Conservation (phyloP, 2,888 invertebrate species). For the Lucinisca nassula region DNA sequence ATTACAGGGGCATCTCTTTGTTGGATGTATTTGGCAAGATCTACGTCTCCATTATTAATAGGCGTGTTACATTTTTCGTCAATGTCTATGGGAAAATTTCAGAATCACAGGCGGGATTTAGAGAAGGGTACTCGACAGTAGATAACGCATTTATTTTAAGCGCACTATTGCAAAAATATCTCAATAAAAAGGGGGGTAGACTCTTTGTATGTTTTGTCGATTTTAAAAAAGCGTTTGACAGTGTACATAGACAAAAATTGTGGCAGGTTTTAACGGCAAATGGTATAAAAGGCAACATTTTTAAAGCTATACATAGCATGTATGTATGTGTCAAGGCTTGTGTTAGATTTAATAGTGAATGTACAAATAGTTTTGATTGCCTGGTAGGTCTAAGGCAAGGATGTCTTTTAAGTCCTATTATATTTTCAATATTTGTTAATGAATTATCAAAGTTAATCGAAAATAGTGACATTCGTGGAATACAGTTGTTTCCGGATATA, state of each 20-base stretch:
- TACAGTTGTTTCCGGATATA: not conserved
- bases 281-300: not conserved
- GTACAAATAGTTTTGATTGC: not conserved
- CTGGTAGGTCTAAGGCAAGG: not conserved
- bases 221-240: slow-evolving; percentile 32
- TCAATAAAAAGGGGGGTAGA: slow-evolving; percentile 24
- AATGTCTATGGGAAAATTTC: not conserved
- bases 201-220: slow-evolving; percentile 34
- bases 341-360: not conserved
- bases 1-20: not conserved
- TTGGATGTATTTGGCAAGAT: not conserved
- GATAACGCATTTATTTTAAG: slow-evolving; percentile 39
- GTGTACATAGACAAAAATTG: slow-evolving; percentile 5
- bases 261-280: slow-evolving; percentile 2
- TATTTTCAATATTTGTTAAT: too few relatives aligned
- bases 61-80: not conserved
- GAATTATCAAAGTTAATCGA: too few relatives aligned
- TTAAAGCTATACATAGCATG: not conserved
- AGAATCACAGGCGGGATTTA: not conserved
- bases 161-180: slow-evolving; percentile 15
- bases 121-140: slow-evolving; percentile 24
- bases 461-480: not conserved
- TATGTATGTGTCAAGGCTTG: not conserved
- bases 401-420: not conserved
- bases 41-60: not conserved